Conservation (phyloP, 2,888 invertebrate genomes). For the Cosmopolites sordidus region DNA sequence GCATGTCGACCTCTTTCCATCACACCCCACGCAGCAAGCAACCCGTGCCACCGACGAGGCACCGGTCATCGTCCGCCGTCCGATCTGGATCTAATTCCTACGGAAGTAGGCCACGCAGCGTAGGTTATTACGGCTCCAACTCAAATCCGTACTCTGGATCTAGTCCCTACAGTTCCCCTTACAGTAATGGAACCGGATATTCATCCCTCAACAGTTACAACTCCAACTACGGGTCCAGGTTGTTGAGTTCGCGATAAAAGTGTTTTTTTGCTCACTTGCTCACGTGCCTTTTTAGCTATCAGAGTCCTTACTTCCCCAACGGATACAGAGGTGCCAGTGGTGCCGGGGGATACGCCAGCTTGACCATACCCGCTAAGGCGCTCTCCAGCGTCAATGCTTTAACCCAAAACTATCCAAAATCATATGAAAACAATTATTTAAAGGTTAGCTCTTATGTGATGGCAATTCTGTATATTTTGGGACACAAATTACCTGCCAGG, state of each 20-base stretch:
- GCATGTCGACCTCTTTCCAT: conserved; percentile 26
- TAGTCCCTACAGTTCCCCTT: conserved; percentile 17
- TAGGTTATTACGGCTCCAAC: conserved; percentile 38
- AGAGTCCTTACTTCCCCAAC: conserved; percentile 49
- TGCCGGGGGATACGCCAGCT: conserved; percentile 58
- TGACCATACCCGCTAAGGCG: conserved; percentile 59
- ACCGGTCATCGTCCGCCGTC: conserved; percentile 43
- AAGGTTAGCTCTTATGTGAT: conserved; percentile 40
- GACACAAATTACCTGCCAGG: no score
- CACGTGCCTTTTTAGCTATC: conserved; percentile 39
- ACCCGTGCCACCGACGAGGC: conserved; percentile 39
- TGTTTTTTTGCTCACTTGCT: background rate
- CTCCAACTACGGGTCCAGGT: conserved; percentile 25
- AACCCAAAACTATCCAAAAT: conserved; percentile 49
- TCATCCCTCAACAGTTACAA: conserved; percentile 21
- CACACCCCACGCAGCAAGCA: conserved; percentile 40
- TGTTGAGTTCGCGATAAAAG: background rate
- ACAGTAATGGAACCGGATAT: conserved; percentile 12
- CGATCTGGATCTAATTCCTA: conserved; percentile 34
- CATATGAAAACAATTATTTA: conserved; percentile 45
- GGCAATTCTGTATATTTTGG: no score
- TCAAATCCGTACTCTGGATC: conserved; percentile 38
- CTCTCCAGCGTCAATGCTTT: conserved; percentile 57
- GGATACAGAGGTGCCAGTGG: conserved; percentile 53
- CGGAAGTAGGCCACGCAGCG: conserved; percentile 40